These are phyloP conservation scores for Patella depressa DNA, from an alignment of 2,888 invertebrate genomes.

Conservation along the genomic window DNA sequence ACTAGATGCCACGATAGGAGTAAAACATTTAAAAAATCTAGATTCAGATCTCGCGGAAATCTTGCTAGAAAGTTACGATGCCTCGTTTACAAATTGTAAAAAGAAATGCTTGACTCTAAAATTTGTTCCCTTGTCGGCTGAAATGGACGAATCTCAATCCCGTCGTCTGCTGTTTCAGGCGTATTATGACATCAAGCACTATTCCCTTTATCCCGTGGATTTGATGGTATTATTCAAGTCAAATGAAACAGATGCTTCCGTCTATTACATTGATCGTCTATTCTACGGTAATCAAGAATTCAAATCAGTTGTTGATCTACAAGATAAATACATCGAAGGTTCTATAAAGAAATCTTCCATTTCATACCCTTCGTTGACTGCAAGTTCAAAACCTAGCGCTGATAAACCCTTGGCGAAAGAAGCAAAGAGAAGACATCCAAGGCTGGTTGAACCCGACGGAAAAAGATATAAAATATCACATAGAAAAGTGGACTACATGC, in stretches of 20 bases:
- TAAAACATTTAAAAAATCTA: conserved; percentile 25
- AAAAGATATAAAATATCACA: conserved; percentile 35
- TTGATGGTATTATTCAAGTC: conserved; percentile 40
- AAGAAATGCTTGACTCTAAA: conserved; percentile 35
- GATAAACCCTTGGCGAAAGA: conserved; percentile 29
- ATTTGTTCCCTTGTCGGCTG: conserved; percentile 21
- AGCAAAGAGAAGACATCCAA: conserved; percentile 35
- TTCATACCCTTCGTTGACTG: conserved; percentile 19
- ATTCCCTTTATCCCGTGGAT: conserved; percentile 42
- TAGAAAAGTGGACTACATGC: conserved; percentile 34
- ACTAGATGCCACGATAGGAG: conserved; percentile 12
- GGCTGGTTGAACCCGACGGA: conserved; percentile 36
- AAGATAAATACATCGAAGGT: conserved; percentile 14
- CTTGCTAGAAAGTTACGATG: conserved; percentile 36
- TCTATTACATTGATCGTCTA: conserved; percentile 31
- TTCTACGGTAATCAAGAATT: conserved; percentile 36
- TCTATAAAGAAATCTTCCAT: conserved; percentile 22
- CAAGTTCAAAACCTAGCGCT: conserved; percentile 15
- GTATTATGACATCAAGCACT: conserved; percentile 30
- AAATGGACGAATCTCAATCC: not conserved
- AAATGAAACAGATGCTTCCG: conserved; percentile 17
- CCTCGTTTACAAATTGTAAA: conserved; percentile 27
- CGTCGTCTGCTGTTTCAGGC: conserved; percentile 40
- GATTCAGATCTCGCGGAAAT: conserved; percentile 26
- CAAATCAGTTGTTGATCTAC: conserved; percentile 27